These are phyloP conservation scores for Sebastes paucispinis DNA, from an alignment of 2,797 vertebrate genomes.

Conservation along the genomic window DNA sequence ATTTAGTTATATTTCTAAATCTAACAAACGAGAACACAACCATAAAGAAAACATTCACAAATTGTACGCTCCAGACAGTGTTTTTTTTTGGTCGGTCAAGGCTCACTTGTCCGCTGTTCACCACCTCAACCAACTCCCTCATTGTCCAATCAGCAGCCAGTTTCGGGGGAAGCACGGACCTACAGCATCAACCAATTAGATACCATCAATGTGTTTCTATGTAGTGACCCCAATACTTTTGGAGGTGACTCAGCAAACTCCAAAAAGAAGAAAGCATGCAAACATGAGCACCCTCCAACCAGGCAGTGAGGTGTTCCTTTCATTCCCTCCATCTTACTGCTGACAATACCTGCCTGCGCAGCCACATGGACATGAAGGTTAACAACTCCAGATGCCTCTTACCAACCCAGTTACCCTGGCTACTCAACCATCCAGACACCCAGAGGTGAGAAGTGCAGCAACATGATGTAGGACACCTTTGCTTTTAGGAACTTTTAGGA, in stretches of 20 bases:
- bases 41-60: background rate
- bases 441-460: conserved; percentile 14
- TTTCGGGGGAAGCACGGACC: background rate
- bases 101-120: conserved; percentile 23
- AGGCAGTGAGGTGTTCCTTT: background rate
- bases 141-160: conserved; percentile 5
- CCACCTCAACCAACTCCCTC: background rate
- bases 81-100: conserved; percentile 33
- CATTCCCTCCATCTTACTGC: background rate
- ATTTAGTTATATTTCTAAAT: background rate
- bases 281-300: background rate
- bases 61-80: background rate
- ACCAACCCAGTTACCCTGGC: background rate
- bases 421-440: background rate
- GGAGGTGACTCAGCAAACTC: background rate
- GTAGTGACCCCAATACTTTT: background rate
- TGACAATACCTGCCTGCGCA: background rate
- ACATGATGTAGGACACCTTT: background rate
- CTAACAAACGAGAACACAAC: background rate
- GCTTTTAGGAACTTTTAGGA: background rate
- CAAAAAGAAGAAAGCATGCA: background rate
- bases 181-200: background rate
- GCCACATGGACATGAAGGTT: background rate
- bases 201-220: background rate
- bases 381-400: background rate